Conservation (phyloP, 2,888 invertebrate genomes). For the Epistrophella euchroma region DNA sequence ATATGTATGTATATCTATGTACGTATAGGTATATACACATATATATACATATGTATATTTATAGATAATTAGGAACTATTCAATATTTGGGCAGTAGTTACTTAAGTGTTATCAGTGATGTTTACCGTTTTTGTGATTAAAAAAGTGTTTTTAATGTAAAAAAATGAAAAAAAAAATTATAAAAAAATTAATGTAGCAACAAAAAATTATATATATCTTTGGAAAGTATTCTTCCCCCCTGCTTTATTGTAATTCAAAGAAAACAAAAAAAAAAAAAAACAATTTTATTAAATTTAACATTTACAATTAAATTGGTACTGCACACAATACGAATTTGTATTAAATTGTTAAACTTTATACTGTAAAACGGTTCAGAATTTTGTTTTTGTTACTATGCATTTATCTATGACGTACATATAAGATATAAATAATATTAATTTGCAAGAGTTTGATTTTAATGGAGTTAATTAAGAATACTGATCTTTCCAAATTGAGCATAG, state of each 20-base stretch:
- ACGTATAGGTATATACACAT: conserved; percentile 8
- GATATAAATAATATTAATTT: conserved; percentile 20
- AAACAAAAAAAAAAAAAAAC: conserved; percentile 39
- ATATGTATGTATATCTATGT: conserved; percentile 8
- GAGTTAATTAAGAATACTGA: neutral
- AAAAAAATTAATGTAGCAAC: conserved; percentile 61
- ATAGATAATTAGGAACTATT: conserved; percentile 56
- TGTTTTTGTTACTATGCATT: conserved; percentile 10
- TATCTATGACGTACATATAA: no score
- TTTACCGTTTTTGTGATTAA: conserved; percentile 76
- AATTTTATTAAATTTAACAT: conserved; percentile 45
- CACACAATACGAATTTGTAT: conserved; percentile 59
- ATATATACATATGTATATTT: conserved; percentile 19
- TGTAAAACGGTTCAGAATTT: conserved; percentile 66
- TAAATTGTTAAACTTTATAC: conserved; percentile 50
- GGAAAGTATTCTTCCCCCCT: conserved; percentile 61
- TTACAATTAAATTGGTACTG: conserved; percentile 60
- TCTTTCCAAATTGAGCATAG: neutral
- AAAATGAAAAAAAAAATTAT: conserved; percentile 36
- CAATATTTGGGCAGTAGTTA: conserved; percentile 75
- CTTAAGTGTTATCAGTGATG: conserved; percentile 76
- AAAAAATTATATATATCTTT: conserved; percentile 52
- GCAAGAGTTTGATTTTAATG: neutral
- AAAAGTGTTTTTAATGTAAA: conserved; percentile 66
- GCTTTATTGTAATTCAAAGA: conserved; percentile 59